phyloP scores from a whole-genome alignment of 2,113 vertebrate species.

The Polypterus bichir region DNA sequence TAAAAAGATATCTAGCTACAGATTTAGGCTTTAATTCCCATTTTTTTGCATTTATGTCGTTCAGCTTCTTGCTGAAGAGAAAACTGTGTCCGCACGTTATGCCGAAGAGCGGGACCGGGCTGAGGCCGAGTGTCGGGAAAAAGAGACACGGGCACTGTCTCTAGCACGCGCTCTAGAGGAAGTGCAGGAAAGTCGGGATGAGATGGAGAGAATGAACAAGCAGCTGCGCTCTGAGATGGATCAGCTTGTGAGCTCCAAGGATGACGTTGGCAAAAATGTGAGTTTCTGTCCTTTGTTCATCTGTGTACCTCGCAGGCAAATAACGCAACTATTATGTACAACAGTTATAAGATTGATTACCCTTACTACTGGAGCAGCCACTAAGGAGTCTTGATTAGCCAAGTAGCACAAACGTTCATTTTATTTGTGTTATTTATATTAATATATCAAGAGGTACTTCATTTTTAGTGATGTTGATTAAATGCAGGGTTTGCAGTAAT shows the following conservation, averaged over 20 bases:
- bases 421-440: too few species aligned
- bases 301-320: background rate
- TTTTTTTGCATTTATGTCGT: too few species aligned
- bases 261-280: slow-evolving; percentile 79
- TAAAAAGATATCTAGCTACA: too few species aligned
- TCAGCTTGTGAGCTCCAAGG: slow-evolving; percentile 73
- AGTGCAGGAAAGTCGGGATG: slow-evolving; percentile 59
- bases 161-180: slow-evolving; percentile 65
- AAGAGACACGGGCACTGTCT: slow-evolving; percentile 64
- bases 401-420: too few species aligned
- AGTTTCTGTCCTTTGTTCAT: background rate
- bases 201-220: slow-evolving; percentile 72
- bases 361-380: too few species aligned
- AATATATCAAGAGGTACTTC: too few species aligned
- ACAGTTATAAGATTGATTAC: too few species aligned
- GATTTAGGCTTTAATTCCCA: too few species aligned
- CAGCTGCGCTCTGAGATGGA: slow-evolving; percentile 72
- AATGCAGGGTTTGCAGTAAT: too few species aligned
- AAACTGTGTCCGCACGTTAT: slow-evolving; percentile 58
- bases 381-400: too few species aligned
- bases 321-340: background rate
- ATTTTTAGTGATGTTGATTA: too few species aligned
- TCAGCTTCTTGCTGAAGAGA: slow-evolving; percentile 79
- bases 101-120: slow-evolving; percentile 69
- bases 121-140: slow-evolving; percentile 73